Evolutionary conservation across 2,113 vertebrate genomes (phyloP).

Genomic region (Spea bombifrons): DNA sequence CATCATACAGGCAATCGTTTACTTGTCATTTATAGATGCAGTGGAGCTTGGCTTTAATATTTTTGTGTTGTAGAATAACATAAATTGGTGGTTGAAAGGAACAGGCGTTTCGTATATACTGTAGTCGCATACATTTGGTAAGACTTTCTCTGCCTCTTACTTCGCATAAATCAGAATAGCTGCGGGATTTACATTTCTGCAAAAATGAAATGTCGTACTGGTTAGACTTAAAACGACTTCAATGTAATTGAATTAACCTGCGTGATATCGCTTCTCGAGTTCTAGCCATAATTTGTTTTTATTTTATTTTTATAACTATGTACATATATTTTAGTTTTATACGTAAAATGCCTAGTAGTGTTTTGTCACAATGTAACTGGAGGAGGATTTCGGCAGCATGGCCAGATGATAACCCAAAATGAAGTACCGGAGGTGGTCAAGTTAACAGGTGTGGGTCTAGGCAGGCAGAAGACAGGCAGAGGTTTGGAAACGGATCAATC

Average conservation of each 20-base stretch:
- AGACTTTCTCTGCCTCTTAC: constrained; percentile 45
- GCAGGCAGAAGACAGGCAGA: no score
- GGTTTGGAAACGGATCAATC: no score
- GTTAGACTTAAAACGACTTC: constrained; percentile 50
- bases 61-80: constrained; percentile 51
- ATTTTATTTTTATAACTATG: not conserved
- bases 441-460: no score
- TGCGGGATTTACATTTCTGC: constrained; percentile 49
- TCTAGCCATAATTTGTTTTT: constrained; percentile 38
- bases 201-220: constrained; percentile 40
- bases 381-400: no score
- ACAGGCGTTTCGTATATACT: constrained; percentile 54
- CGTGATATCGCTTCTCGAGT: constrained; percentile 48
- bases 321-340: constrained; percentile 5
- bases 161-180: constrained; percentile 53
- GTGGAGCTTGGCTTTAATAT: constrained; percentile 54
- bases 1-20: not conserved
- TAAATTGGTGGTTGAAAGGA: constrained; percentile 54
- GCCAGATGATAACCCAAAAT: no score
- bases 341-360: constrained; percentile 7
- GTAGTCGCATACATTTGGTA: constrained; percentile 49
- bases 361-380: constrained; percentile 29
- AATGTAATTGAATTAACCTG: constrained; percentile 50
- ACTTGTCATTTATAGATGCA: constrained; percentile 44
- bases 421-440: no score